phyloP scores from a whole-genome alignment of 2,888 invertebrate genomes.

The Scaptomyza reducta region DNA sequence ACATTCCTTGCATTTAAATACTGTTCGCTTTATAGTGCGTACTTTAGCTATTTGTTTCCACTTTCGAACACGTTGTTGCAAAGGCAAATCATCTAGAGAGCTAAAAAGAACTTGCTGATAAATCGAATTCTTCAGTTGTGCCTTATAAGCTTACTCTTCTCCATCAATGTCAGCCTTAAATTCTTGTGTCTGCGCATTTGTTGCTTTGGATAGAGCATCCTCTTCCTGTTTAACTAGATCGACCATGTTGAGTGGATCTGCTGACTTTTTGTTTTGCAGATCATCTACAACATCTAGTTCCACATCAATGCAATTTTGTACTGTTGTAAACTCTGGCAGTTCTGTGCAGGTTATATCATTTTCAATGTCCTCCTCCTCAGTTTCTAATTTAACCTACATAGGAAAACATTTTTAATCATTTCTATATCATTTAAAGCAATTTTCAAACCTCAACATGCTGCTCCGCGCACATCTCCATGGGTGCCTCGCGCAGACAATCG shows the following conservation, averaged over 20 bases:
- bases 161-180: slow-evolving; percentile 44
- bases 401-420: not conserved
- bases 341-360: slow-evolving; percentile 61
- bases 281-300: slow-evolving; percentile 19
- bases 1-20: slow-evolving; percentile 76
- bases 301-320: slow-evolving; percentile 35
- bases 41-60: slow-evolving; percentile 45
- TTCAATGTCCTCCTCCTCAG: slow-evolving; percentile 58
- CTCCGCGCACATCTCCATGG: slow-evolving; percentile 76
- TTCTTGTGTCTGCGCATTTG: slow-evolving; percentile 14
- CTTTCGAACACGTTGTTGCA: slow-evolving; percentile 45
- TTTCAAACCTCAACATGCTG: slow-evolving; percentile 59
- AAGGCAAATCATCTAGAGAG: slow-evolving; percentile 60
- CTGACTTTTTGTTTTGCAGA: slow-evolving; percentile 42
- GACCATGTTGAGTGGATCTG: slow-evolving; percentile 61
- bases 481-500: slow-evolving; percentile 74
- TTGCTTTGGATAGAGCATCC: slow-evolving; percentile 6
- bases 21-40: slow-evolving; percentile 33
- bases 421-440: not conserved
- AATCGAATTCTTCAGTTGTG: not conserved
- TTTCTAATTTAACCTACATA: slow-evolving; percentile 63
- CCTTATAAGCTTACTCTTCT: slow-evolving; percentile 46
- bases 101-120: slow-evolving; percentile 31
- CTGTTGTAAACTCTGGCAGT: slow-evolving; percentile 44
- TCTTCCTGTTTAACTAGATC: slow-evolving; percentile 55